phyloP scores from a whole-genome alignment of 2,113 vertebrate genomes.

The Callithrix jacchus region DNA sequence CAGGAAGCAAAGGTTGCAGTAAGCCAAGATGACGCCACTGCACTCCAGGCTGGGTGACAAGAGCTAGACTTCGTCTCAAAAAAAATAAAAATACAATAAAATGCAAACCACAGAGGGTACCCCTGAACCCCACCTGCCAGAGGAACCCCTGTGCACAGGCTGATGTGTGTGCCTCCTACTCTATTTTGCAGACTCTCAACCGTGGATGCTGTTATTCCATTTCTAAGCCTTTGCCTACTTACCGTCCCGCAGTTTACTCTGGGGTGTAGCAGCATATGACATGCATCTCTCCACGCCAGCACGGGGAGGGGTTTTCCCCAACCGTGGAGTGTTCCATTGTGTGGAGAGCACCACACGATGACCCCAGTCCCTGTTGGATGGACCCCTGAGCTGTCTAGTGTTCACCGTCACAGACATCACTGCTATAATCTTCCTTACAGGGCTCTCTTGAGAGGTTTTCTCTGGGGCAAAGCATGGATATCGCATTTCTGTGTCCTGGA shows the following conservation, averaged over 20 bases:
- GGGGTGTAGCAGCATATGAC: accelerated
- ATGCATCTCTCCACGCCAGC: accelerated
- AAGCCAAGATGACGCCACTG: no score
- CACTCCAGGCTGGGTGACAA: no score
- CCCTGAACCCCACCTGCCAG: background rate
- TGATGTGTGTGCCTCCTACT: accelerated
- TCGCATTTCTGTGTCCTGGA: background rate
- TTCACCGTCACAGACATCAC: no score
- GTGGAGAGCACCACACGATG: background rate
- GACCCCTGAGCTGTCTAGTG: background rate
- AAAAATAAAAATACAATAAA: background rate
- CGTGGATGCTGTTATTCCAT: accelerated
- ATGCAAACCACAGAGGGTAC: background rate
- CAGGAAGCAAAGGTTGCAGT: no score
- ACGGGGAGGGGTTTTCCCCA: accelerated
- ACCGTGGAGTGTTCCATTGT: accelerated
- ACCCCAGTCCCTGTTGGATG: accelerated
- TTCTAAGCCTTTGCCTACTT: accelerated
- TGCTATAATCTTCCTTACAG: accelerated
- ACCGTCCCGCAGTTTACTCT: accelerated
- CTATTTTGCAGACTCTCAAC: accelerated
- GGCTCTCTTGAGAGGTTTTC: background rate
- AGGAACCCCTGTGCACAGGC: accelerated
- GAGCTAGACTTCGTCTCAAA: no score
- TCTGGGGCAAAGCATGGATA: background rate